Percentiles rank a stretch among this genome's conserved stretches.
Conservation (phyloP, 2,888 invertebrate genomes). For the Amiota communis region DNA sequence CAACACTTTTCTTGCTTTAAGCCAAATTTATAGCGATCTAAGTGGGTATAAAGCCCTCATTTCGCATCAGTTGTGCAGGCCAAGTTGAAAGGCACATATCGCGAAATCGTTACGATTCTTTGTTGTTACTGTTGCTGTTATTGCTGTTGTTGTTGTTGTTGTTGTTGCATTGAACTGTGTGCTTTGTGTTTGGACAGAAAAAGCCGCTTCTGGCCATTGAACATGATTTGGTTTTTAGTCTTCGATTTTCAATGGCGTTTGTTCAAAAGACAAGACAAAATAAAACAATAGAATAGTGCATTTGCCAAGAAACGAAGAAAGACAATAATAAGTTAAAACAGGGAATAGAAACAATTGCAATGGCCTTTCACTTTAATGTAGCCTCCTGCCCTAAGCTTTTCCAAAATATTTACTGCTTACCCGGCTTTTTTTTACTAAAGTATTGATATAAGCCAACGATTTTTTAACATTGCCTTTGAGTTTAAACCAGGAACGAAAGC, state of each 20-base stretch:
- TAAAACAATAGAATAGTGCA: conserved; percentile 62
- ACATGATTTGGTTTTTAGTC: conserved; percentile 25
- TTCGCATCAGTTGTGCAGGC: conserved; percentile 57
- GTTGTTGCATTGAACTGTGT: conserved; percentile 2
- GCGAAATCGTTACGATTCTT: conserved; percentile 20
- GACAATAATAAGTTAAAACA: conserved; percentile 21
- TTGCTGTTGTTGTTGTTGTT: neutral
- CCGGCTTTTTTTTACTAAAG: neutral
- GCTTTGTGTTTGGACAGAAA: neutral
- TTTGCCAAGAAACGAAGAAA: conserved; percentile 5
- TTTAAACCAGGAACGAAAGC: neutral
- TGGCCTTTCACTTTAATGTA: neutral
- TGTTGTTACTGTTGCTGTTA: too few species aligned
- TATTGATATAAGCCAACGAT: neutral
- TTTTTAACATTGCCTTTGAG: neutral
- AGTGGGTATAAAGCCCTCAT: conserved; percentile 67
- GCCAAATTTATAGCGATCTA: conserved; percentile 66
- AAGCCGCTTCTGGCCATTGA: conserved; percentile 18
- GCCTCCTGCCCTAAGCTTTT: neutral
- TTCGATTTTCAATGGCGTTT: conserved; percentile 29
- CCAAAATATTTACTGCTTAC: neutral
- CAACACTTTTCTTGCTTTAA: conserved; percentile 67
- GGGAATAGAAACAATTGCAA: conserved; percentile 22
- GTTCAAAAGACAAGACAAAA: neutral
- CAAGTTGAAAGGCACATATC: conserved; percentile 27